Conservation (phyloP, 1,140 invertebrate genomes). For the Periplaneta americana region DNA sequence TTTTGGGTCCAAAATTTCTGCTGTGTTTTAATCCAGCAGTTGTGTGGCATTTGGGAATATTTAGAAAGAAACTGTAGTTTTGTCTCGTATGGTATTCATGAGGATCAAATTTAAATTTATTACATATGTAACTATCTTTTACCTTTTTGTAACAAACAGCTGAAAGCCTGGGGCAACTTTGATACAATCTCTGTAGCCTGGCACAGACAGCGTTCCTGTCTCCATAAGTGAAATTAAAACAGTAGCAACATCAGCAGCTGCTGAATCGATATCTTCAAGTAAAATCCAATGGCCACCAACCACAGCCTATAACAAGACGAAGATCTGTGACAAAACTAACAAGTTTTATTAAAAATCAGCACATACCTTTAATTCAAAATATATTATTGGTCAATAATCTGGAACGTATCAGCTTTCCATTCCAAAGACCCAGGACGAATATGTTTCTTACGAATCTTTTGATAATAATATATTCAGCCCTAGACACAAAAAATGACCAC, state of each 20-base stretch:
- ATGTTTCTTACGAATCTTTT: too few species aligned
- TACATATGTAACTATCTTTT: too few species aligned
- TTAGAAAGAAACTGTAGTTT: too few species aligned
- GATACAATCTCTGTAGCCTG: slow-evolving; percentile 78
- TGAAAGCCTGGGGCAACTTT: slow-evolving; percentile 79
- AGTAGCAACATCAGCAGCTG: slow-evolving; percentile 87
- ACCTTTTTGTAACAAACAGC: slow-evolving; percentile 86
- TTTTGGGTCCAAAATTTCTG: too few species aligned
- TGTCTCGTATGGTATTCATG: too few species aligned
- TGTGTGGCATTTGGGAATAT: too few species aligned
- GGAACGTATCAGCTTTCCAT: background rate
- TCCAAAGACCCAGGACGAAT: too few species aligned
- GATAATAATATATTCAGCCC: too few species aligned
- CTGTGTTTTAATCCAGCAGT: too few species aligned
- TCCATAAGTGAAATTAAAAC: slow-evolving; percentile 82
- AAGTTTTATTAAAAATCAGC: slow-evolving; percentile 6
- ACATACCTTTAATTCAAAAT: background rate
- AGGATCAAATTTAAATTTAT: too few species aligned
- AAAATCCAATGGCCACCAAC: slow-evolving; percentile 86
- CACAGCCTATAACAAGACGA: slow-evolving; percentile 63
- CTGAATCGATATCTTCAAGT: slow-evolving; percentile 93
- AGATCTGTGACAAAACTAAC: background rate
- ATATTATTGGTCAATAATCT: background rate
- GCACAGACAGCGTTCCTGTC: slow-evolving; percentile 72
- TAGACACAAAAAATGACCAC: too few species aligned